Conservation (phyloP, 53 echinoderm and acorn worm species). For the Apostichopus leukothele region DNA sequence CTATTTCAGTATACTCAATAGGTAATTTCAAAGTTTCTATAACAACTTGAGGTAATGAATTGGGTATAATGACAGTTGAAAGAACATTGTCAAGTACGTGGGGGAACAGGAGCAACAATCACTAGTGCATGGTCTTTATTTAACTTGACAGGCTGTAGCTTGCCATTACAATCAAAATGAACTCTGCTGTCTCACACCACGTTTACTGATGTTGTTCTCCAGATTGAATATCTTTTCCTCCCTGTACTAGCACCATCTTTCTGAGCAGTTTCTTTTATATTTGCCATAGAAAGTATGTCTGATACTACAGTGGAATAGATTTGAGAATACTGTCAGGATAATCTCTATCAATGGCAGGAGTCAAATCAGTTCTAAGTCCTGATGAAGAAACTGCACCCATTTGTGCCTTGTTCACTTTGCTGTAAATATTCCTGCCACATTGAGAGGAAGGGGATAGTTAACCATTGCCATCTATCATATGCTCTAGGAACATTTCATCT, state of each 20-base stretch:
- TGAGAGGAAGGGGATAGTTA: conserved; percentile 53
- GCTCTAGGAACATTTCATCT: conserved; percentile 70
- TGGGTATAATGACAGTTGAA: not conserved
- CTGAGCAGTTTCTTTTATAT: conserved; percentile 14
- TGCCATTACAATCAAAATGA: not conserved
- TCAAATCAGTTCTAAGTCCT: conserved; percentile 10
- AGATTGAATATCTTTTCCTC: not conserved
- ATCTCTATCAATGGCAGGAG: not conserved
- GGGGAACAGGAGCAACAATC: not conserved
- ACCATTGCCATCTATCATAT: conserved; percentile 63
- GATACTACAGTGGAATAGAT: conserved; percentile 39
- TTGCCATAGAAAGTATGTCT: conserved; percentile 40
- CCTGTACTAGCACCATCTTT: not conserved
- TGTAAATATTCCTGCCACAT: conserved; percentile 73
- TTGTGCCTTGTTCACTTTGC: conserved; percentile 45
- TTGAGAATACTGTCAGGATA: conserved; percentile 13
- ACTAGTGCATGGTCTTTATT: conserved; percentile 21
- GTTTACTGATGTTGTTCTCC: not conserved
- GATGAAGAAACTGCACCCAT: not conserved
- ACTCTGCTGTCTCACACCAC: not conserved
- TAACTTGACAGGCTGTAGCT: not conserved
- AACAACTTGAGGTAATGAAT: not conserved
- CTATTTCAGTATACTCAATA: conserved; percentile 10
- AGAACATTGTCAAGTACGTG: not conserved
- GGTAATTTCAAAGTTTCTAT: conserved; percentile 4